A percentile compares a stretch with the other conserved stretches of the same genome.
Conservation (phyloP, 2,888 invertebrate genomes). For the Cheiracanthium punctorium region DNA sequence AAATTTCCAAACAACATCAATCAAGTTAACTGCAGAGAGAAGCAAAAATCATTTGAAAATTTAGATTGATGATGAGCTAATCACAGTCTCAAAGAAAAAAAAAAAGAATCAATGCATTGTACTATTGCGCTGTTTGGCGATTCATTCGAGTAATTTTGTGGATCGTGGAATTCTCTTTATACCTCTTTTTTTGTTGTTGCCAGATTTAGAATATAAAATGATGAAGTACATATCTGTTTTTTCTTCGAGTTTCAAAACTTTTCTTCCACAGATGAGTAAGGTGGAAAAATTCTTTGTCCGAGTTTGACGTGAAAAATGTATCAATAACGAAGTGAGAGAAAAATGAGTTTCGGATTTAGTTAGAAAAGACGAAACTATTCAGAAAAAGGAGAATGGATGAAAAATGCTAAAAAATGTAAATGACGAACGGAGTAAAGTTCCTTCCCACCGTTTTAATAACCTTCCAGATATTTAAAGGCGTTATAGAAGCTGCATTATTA, state of each 20-base stretch:
- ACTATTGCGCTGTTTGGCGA: background rate
- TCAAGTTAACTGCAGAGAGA: conserved; percentile 20
- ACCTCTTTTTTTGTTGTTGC: background rate
- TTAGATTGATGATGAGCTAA: conserved; percentile 57
- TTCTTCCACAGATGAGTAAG: background rate
- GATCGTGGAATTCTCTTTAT: background rate
- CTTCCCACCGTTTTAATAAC: conserved; percentile 32
- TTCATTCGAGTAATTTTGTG: background rate
- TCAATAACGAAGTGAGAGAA: conserved; percentile 36
- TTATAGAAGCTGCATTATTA: background rate
- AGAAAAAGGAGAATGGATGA: background rate
- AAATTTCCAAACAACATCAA: conserved; percentile 22
- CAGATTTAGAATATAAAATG: background rate
- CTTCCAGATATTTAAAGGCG: conserved; percentile 16
- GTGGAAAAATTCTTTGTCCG: conserved; percentile 21
- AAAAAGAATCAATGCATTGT: background rate
- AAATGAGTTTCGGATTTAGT: conserved; percentile 31
- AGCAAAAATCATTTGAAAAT: conserved; percentile 30
- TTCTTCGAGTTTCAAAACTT: background rate
- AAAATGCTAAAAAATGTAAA: conserved; percentile 41
- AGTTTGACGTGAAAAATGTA: conserved; percentile 54
- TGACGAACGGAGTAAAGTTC: conserved; percentile 26
- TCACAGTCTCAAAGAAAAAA: conserved; percentile 16
- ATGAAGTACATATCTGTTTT: background rate
- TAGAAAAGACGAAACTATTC: background rate